A percentile compares a stretch with the other conserved stretches of the same genome.
Evolutionary conservation across 2,113 vertebrate species (phyloP).

Genomic region (Otolemur garnettii): DNA sequence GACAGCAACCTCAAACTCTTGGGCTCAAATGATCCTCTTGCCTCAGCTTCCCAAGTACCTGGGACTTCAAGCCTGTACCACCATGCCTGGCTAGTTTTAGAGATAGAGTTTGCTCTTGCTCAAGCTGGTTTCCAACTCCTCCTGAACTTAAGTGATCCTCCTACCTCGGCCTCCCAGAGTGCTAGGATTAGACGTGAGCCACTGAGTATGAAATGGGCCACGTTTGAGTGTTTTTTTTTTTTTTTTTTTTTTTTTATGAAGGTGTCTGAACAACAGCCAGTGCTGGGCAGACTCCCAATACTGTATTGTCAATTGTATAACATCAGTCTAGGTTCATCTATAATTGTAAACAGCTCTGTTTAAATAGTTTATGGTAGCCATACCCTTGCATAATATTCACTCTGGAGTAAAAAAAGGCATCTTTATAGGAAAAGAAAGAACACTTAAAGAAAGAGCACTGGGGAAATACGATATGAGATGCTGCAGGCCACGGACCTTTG

Average conservation of each 20-base stretch:
- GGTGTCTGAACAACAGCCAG: conserved; percentile 66
- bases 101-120: no score
- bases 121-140: no score
- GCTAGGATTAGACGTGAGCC: no score
- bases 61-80: no score
- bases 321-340: background rate
- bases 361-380: background rate
- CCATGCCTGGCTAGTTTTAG: no score
- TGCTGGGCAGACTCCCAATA: background rate
- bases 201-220: background rate
- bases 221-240: conserved; percentile 44
- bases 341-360: background rate
- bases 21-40: no score
- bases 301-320: background rate
- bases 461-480: background rate
- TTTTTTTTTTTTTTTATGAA: conserved; percentile 54
- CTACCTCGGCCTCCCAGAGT: no score
- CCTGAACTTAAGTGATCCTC: no score
- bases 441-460: no score
- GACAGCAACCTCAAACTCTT: no score
- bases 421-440: background rate
- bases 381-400: background rate
- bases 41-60: no score
- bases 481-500: background rate
- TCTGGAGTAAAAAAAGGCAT: background rate